Conservation (phyloP, 1,140 invertebrate genomes). For the Drosophila ogumai region DNA sequence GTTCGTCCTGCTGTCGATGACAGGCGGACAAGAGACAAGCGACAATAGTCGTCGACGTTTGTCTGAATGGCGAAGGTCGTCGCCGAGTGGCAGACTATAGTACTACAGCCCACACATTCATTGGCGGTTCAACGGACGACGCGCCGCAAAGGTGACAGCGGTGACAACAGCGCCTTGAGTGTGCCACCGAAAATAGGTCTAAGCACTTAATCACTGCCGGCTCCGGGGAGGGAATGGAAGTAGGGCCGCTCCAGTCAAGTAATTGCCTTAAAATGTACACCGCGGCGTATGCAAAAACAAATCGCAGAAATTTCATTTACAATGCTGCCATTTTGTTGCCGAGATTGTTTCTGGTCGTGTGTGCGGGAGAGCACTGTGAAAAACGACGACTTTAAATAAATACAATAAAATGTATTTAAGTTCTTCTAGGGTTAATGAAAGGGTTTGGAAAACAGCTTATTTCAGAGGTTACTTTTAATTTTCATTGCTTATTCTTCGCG, state of each 20-base stretch:
- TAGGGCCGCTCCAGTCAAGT: conserved; percentile 33
- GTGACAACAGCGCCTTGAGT: conserved; percentile 31
- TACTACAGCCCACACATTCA: neutral
- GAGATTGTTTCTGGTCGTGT: conserved; percentile 24
- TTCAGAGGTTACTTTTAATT: neutral
- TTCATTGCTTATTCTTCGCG: too few relatives aligned
- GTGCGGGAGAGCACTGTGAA: conserved; percentile 18
- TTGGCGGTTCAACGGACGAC: conserved; percentile 32
- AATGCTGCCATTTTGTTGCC: conserved; percentile 41
- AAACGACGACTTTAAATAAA: too few relatives aligned
- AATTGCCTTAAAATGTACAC: conserved; percentile 71
- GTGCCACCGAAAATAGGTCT: conserved; percentile 62
- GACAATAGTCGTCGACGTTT: conserved; percentile 2
- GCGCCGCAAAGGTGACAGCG: conserved; percentile 15
- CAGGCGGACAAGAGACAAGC: conserved; percentile 32
- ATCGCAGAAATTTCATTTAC: conserved; percentile 53
- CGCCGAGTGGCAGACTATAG: conserved; percentile 35
- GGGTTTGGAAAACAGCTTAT: neutral
- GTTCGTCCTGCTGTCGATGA: conserved; percentile 33
- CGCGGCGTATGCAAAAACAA: conserved; percentile 64
- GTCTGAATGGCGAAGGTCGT: conserved; percentile 55
- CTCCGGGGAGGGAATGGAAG: neutral
- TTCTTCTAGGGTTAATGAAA: too few relatives aligned
- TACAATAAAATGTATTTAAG: too few relatives aligned
- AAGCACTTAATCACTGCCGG: conserved; percentile 77